Evolutionary conservation across 2,113 vertebrate genomes (phyloP).

Genomic region (Ursus arctos): DNA sequence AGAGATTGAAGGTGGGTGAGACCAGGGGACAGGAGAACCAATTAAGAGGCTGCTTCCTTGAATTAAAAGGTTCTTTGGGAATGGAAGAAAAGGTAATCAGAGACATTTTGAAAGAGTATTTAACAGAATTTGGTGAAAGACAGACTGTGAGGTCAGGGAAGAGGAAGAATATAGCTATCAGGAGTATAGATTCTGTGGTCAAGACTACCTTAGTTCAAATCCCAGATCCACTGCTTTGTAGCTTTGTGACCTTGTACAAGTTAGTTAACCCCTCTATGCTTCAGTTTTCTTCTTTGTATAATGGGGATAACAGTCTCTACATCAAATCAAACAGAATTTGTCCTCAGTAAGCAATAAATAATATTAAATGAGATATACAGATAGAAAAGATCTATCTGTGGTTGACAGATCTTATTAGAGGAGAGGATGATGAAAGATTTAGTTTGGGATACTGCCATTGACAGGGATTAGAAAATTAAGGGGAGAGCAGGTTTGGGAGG

Average conservation of each 20-base stretch:
- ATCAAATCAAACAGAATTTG: slow-evolving; percentile 50
- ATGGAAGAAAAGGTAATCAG: slow-evolving; percentile 37
- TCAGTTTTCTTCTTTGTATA: slow-evolving; percentile 63
- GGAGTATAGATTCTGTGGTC: neutral
- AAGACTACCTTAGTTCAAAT: slow-evolving; percentile 48
- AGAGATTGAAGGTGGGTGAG: slow-evolving; percentile 14
- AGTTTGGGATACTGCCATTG: slow-evolving; percentile 12
- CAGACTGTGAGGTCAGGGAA: neutral
- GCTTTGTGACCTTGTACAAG: neutral
- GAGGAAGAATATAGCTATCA: neutral
- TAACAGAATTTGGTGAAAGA: slow-evolving; percentile 42
- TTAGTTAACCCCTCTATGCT: slow-evolving; percentile 31
- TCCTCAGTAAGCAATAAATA: slow-evolving; percentile 42
- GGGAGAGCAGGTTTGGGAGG: neutral
- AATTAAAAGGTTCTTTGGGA: neutral
- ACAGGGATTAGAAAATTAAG: slow-evolving; percentile 41
- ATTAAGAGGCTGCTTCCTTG: slow-evolving; percentile 13
- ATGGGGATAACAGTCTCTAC: neutral
- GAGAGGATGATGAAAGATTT: slow-evolving; percentile 48
- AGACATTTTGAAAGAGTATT: slow-evolving; percentile 32
- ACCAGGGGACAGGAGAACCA: neutral
- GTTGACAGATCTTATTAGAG: slow-evolving; percentile 12
- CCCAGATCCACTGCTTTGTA: neutral
- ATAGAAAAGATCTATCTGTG: neutral
- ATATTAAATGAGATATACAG: slow-evolving; percentile 2